Evolutionary conservation across 2,113 vertebrate genomes (phyloP).

Genomic region (Cynoglossus semilaevis): DNA sequence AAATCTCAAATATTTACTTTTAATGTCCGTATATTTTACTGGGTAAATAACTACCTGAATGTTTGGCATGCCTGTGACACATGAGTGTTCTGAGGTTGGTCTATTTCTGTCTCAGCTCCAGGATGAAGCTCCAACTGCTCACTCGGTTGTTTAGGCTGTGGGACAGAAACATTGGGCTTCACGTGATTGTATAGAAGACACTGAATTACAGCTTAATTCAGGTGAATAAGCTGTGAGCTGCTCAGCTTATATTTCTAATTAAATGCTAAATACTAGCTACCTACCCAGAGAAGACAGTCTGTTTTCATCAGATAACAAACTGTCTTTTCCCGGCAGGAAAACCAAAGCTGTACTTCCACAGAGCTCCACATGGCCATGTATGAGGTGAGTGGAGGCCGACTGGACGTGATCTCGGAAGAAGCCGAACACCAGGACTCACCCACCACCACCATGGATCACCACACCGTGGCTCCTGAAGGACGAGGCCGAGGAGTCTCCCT

Average conservation of each 20-base stretch:
- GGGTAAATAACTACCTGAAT: neutral
- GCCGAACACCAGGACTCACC: slow-evolving; percentile 60
- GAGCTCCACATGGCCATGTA: slow-evolving; percentile 76
- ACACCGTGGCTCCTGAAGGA: slow-evolving; percentile 25
- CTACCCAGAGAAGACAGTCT: no score
- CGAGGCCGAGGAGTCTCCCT: slow-evolving; percentile 21
- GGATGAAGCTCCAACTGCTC: slow-evolving; percentile 44
- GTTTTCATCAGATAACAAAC: no score
- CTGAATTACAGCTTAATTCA: slow-evolving; percentile 41
- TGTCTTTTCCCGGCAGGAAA: no score
- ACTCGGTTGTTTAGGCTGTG: slow-evolving; percentile 29
- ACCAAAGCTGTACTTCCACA: slow-evolving; percentile 3
- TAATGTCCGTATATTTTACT: neutral
- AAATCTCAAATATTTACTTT: neutral
- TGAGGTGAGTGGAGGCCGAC: slow-evolving; percentile 75
- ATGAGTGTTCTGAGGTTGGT: slow-evolving; percentile 61
- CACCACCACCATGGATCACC: slow-evolving; percentile 50
- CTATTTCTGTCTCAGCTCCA: slow-evolving; percentile 82
- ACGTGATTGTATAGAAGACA: slow-evolving; percentile 39
- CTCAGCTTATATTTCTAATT: neutral
- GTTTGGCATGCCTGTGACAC: slow-evolving; percentile 40
- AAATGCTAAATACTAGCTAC: no score
- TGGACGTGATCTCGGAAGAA: slow-evolving; percentile 79
- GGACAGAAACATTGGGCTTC: slow-evolving; percentile 29
- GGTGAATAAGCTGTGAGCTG: slow-evolving; percentile 38